phyloP scores from a whole-genome alignment of 2,797 vertebrate species.

The Melanotaenia trifasciata region DNA sequence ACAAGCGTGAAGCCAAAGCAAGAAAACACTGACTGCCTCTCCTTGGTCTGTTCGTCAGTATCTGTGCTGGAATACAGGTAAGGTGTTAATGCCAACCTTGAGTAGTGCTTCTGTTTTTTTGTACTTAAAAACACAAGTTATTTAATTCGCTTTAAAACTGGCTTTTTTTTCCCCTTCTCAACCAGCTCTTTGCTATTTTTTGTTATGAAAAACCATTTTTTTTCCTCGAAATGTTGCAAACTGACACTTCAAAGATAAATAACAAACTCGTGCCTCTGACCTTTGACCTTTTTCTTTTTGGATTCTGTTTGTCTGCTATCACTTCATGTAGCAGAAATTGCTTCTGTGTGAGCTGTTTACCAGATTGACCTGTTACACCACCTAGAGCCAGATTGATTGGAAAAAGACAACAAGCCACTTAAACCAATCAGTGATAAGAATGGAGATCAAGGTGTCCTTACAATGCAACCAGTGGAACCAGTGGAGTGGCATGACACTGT shows the following conservation, averaged over 20 bases:
- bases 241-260: not conserved
- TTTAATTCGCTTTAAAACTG: not conserved
- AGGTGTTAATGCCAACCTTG: constrained; percentile 3
- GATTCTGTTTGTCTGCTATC: not conserved
- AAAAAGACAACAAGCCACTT: constrained; percentile 40
- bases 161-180: not conserved
- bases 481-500: constrained; percentile 65
- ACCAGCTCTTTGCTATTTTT: not conserved
- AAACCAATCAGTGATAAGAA: constrained; percentile 56
- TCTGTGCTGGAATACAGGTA: constrained; percentile 73
- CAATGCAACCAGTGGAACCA: constrained; percentile 76
- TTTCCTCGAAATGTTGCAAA: not conserved
- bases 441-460: constrained; percentile 48
- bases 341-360: not conserved
- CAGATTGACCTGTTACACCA: constrained; percentile 39
- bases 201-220: not conserved
- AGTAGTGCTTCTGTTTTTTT: constrained; percentile 16
- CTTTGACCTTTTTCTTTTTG: not conserved
- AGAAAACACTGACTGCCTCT: constrained; percentile 35
- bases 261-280: not conserved
- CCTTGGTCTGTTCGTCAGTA: constrained; percentile 17
- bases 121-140: not conserved
- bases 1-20: constrained; percentile 39
- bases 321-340: not conserved
- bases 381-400: constrained; percentile 30